Base-by-base conservation (phyloP, 2,797 vertebrate species). In the Spea hammondii region DNA sequence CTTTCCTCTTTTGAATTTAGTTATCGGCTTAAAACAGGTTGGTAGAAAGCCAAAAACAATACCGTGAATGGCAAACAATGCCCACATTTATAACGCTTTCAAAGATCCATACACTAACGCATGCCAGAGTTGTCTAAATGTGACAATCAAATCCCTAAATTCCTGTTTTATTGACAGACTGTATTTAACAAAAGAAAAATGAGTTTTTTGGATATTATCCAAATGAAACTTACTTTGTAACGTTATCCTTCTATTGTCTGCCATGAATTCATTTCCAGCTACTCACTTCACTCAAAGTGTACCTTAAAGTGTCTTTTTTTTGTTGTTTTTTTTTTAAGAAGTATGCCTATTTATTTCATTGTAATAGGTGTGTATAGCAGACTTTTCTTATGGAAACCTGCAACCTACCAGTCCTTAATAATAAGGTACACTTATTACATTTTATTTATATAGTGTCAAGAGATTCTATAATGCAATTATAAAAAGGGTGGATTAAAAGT, bases 251-350 rank as follows among this genome's bases (percentile, higher is more conserved):
- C 67, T 70, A 53, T 78, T 72, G 69, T 65, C 68, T 65, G 50
- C 32, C 64, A 69, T 70, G 46, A 53, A 47, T 70, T 69, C 12
- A 47, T 70, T 50, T 70, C 45, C 12, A 66, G 57, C 67, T 64
- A 65, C 68, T 65, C 59, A 32, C 59, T 72, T 71, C 44, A 65
- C 65, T 78, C 55, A 57, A 78, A 78, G 55, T 47, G 51, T 71
- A 47, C 76, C 50, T 46, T 45, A n/a, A 72, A 59, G 32, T 32
- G 32, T 32, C 32, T 32, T 32, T 32, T 32, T 2, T n/a, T n/a
- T n/a, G n/a, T n/a, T n/a, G n/a, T n/a, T n/a, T 65, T 64, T 62
- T 50, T 17, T 77, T 70, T 64, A 46, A 60, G 74, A 32, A 57
- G 46, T 6, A 14, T 45, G 53, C 47, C 53, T 68, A 54, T 74